Conservation (phyloP, 1,140 invertebrate genomes). For the Drosophila saltans region DNA sequence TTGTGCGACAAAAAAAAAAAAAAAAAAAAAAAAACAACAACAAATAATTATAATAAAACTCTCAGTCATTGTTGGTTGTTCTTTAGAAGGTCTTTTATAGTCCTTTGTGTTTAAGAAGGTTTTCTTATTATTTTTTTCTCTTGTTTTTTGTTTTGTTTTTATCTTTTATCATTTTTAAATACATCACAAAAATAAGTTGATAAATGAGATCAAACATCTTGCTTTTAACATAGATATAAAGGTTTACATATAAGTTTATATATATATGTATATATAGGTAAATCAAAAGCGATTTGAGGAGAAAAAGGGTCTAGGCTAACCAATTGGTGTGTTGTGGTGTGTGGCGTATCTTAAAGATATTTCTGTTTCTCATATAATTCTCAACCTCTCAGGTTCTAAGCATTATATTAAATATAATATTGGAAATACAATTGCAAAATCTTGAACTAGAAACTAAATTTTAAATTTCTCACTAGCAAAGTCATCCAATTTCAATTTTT, state of each 20-base stretch:
- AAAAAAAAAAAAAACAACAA: too few species aligned
- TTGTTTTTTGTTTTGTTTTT: slow-evolving; percentile 27
- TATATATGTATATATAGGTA: slow-evolving; percentile 13
- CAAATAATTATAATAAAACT: slow-evolving; percentile 13
- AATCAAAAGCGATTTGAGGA: slow-evolving; percentile 32
- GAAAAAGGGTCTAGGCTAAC: slow-evolving; percentile 39
- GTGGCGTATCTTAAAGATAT: slow-evolving; percentile 55
- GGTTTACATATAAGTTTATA: slow-evolving; percentile 14
- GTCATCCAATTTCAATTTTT: slow-evolving; percentile 1
- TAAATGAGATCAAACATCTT: slow-evolving; percentile 70
- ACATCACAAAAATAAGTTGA: slow-evolving; percentile 67
- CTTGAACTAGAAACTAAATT: neutral
- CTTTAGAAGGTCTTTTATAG: slow-evolving; percentile 11
- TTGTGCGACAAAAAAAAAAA: neutral
- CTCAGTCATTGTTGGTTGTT: slow-evolving; percentile 1
- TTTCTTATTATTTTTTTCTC: neutral
- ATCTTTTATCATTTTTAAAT: slow-evolving; percentile 39
- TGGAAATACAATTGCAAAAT: slow-evolving; percentile 1
- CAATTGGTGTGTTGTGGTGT: slow-evolving; percentile 29
- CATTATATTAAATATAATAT: neutral
- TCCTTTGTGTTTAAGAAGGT: slow-evolving; percentile 4
- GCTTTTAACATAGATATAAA: slow-evolving; percentile 30
- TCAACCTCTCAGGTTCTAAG: slow-evolving; percentile 3
- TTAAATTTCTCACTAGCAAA: neutral
- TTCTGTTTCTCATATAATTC: neutral